These are phyloP conservation scores for Piliocolobus tephrosceles DNA, from an alignment of 2,113 vertebrate genomes.

Conservation along the genomic window DNA sequence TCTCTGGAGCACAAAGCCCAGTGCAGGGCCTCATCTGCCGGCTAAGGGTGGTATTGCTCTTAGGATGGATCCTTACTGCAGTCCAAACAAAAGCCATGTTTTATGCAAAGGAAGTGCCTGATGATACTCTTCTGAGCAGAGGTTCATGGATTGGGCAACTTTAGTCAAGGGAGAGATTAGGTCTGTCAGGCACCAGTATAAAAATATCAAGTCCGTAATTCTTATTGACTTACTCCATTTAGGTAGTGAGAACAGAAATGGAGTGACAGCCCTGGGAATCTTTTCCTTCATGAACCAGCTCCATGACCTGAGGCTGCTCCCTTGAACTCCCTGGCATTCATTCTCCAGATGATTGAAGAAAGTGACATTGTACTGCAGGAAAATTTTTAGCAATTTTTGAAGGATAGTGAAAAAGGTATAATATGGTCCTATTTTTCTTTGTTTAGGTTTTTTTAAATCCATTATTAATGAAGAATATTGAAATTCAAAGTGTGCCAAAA, in stretches of 20 bases:
- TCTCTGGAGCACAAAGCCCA: neutral
- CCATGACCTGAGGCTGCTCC: neutral
- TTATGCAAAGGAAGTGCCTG: neutral
- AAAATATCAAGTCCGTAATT: neutral
- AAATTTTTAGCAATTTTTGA: neutral
- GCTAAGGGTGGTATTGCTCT: neutral
- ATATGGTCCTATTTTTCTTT: neutral
- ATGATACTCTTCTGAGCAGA: neutral
- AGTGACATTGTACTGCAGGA: neutral
- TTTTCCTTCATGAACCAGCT: neutral
- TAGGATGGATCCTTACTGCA: neutral
- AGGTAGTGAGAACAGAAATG: neutral
- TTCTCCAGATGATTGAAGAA: neutral
- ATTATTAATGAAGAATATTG: conserved; percentile 12
- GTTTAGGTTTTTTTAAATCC: neutral
- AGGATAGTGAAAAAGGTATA: neutral
- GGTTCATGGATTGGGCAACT: neutral
- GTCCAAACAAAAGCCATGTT: neutral
- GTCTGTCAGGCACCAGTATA: too few species aligned
- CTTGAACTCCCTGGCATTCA: neutral
- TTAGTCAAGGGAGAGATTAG: neutral
- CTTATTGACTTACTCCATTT: neutral
- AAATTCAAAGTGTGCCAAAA: neutral
- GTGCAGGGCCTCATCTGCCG: rapidly evolving
- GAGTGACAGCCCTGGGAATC: neutral